Conservation (phyloP, 2,888 invertebrate species). For the Thereva unica region DNA sequence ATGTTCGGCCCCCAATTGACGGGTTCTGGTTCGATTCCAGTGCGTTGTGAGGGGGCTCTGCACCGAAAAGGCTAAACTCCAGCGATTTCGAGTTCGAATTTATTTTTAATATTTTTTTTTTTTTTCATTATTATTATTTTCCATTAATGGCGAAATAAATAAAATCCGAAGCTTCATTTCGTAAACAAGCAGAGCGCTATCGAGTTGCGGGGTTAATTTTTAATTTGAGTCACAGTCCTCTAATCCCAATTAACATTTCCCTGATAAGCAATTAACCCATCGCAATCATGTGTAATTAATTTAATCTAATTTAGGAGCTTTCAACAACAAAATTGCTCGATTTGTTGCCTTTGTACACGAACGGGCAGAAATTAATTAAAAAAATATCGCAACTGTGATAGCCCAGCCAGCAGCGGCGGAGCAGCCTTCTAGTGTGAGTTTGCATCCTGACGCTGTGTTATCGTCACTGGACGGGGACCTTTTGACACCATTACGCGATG, state of each 20-base stretch:
- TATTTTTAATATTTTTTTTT: background rate
- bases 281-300: constrained; percentile 31
- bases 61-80: constrained; percentile 19
- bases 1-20: constrained; percentile 11
- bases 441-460: constrained; percentile 4
- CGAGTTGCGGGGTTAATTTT: constrained; percentile 28
- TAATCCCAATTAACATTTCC: constrained; percentile 37
- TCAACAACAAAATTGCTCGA: constrained; percentile 32
- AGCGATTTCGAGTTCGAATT: constrained; percentile 7
- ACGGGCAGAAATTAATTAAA: constrained; percentile 16
- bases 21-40: background rate
- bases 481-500: constrained; percentile 5
- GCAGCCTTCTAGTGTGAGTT: background rate
- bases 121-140: constrained; percentile 7
- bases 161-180: constrained; percentile 25
- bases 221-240: constrained; percentile 37
- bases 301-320: constrained; percentile 34
- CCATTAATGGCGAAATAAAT: constrained; percentile 10
- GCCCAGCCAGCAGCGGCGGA: background rate
- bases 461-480: constrained; percentile 10
- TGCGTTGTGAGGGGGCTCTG: background rate
- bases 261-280: constrained; percentile 37
- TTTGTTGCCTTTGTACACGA: constrained; percentile 4
- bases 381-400: constrained; percentile 3
- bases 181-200: constrained; percentile 21